Evolutionary conservation across 2,888 invertebrate genomes (phyloP), one percentile per base, ranked within the genome.

Genomic region (Spodoptera exigua): DNA sequence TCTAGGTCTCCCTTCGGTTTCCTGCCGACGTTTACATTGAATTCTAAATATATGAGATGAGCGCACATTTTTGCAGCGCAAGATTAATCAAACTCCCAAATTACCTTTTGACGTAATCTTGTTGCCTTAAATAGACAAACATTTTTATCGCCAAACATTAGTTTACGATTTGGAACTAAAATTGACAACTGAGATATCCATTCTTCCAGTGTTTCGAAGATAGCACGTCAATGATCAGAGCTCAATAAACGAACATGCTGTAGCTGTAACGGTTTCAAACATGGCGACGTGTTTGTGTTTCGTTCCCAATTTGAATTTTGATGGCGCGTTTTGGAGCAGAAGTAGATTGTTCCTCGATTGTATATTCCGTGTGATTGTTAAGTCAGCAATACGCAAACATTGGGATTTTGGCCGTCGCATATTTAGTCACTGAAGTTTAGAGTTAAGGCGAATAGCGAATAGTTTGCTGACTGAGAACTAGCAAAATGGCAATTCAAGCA

Each of bases 251-350:
- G 2, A 48, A 32, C 16, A 34, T n/a, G 10, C 13, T 44, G 49
- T 45, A 45, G 45, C 44, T 12, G 34, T 14, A 47, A 41, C 35
- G 41, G 47, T 47, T 55, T 35, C 40, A n/a, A 55, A 47, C 16
- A 41, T 41, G 21, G 41, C 40, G 35, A 3, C 32, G 41, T 55
- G 35, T 47, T 55, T 55, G 47, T 55, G 41, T 55, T 55, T 10
- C 21, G 55, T 55, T 41, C 35, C n/a, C 13, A 41, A 41, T 55
- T 55, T 35, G 55, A 47, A 46, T 55, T 65, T 60, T 16, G 21
- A 47, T 55, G 41, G 21, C 36, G 46, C 21, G 17, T 14, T 18
- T 17, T 21, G 40, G 40, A 40, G 46, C 45, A 18, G 21, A 12
- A 40, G 18, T 13, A 18, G 17, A 32, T 35, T 14, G 34, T 41